phyloP scores from a whole-genome alignment of 37 sponge, comb jelly and placozoan species.

The Aphrocallistes beatrix region DNA sequence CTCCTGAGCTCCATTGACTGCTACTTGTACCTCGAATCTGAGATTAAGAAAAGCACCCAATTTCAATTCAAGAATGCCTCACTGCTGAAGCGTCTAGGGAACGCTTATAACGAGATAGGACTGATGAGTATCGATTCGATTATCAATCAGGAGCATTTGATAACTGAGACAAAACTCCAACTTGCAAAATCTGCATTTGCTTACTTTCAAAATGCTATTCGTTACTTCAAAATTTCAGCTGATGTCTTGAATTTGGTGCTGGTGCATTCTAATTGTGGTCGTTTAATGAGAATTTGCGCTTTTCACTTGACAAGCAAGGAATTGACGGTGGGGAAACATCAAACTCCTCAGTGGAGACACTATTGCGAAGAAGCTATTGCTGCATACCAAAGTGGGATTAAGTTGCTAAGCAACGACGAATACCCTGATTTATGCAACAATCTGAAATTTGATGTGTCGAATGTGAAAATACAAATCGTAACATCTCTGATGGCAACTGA shows the following conservation, averaged over 20 bases:
- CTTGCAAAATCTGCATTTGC: neutral
- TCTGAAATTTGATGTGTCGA: neutral
- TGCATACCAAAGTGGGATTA: constrained; percentile 14
- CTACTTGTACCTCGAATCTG: neutral
- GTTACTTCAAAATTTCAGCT: neutral
- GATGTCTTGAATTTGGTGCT: constrained; percentile 3
- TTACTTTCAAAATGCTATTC: neutral
- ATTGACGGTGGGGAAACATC: neutral
- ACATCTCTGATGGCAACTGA: neutral
- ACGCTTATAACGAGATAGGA: neutral
- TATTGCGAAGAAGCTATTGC: neutral
- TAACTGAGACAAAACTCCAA: neutral
- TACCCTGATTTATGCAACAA: constrained; percentile 1
- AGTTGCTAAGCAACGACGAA: neutral
- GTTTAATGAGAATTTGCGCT: constrained; percentile 6
- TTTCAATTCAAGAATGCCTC: neutral
- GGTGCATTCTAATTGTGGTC: neutral
- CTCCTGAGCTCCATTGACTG: neutral
- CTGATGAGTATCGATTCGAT: neutral
- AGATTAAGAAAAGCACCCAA: neutral
- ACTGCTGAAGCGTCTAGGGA: neutral
- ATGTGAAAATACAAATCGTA: neutral
- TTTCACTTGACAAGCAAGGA: neutral
- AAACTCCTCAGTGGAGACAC: neutral
- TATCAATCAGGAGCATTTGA: neutral